Base-by-base conservation (phyloP, 2,888 invertebrate genomes). In the Linhomoeus sp. region DNA sequence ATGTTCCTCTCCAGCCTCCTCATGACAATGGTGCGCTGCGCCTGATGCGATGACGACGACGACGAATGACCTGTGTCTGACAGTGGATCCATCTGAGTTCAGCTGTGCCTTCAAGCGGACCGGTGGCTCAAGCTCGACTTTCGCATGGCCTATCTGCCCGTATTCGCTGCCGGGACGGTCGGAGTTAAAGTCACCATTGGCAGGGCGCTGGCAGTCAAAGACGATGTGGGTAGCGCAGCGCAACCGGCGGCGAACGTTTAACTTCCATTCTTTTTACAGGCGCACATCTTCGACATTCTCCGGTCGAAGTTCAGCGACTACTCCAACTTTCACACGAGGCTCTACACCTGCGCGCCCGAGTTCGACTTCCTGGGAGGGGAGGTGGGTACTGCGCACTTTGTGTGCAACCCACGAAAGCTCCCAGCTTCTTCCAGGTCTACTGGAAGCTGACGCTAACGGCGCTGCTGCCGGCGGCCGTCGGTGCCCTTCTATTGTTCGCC, bases 321-420 rank as follows among this genome's bases (percentile, higher is more conserved):
- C 58, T 74, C 74, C 55, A 77, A 74, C 53, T 83, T 83, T 58
- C 80, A 83, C 58, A 79, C 81, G 0, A 64, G 79, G 59, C 64
- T 84, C 2, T 83, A 82, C 57, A 80, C 80, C 0, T 82, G 81
- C 62, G 76, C 79, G 0, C 71, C 74, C 0, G 81, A 80, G 49
- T 83, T 81, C 60, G 79, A 79, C 58, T 81, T 79, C 58, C 61
- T 81, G 41, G 76, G 76, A 0, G 63, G 68, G 43, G 70, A 66
- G 23, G 70, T 56, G 33, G 40, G 49, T 40, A 22, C 39, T 24
- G n/a, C 39, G 3, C 26, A 43, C 19, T 25, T 51, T 39, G 43
- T 44, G 3, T 39, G 41, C 45, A 29, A 17, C 49, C 33, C 9
- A 9, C 3, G 23, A 23, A 25, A 29, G 19, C 9, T 36, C 15